A percentile compares a stretch with the other conserved stretches of the same genome.
phyloP scores from a whole-genome alignment of 2,797 vertebrate genomes.

The Rachycentron canadum region DNA sequence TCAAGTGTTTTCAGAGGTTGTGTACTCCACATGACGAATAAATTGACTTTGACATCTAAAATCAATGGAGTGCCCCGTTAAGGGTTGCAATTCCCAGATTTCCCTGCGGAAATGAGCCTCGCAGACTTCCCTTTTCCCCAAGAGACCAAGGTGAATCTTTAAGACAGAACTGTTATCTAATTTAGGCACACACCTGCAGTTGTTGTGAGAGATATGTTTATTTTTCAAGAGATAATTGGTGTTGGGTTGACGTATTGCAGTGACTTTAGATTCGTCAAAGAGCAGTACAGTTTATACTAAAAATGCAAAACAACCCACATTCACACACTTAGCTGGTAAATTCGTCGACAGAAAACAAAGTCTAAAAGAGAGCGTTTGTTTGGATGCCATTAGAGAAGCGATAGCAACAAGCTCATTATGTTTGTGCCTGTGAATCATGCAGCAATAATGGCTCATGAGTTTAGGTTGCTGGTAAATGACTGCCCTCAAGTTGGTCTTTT shows the following conservation, averaged over 20 bases:
- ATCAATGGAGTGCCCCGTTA: neutral
- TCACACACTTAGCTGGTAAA: neutral
- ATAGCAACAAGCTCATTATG: constrained; percentile 42
- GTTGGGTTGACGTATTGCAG: neutral
- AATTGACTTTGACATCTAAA: constrained; percentile 23
- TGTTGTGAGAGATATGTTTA: neutral
- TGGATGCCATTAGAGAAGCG: constrained; percentile 39
- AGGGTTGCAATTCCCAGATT: constrained; percentile 19
- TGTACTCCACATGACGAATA: neutral
- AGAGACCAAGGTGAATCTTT: neutral
- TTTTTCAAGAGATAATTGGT: neutral
- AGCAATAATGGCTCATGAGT: constrained; percentile 54
- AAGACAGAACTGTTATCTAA: constrained; percentile 12
- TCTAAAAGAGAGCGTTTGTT: constrained; percentile 25
- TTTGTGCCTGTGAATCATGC: constrained; percentile 40
- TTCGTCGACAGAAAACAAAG: constrained; percentile 13
- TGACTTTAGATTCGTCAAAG: constrained; percentile 16
- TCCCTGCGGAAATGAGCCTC: constrained; percentile 7
- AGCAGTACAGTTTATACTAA: constrained; percentile 6
- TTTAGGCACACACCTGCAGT: constrained; percentile 17
- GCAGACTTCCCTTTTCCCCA: neutral
- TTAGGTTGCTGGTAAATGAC: constrained; percentile 60
- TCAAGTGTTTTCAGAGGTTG: neutral
- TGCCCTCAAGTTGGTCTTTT: constrained; percentile 44
- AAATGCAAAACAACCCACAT: neutral